Percentiles rank a stretch among this genome's conserved stretches.
Evolutionary conservation across 1,140 invertebrate genomes (phyloP).

Genomic region (Druon quercuslanigerum): DNA sequence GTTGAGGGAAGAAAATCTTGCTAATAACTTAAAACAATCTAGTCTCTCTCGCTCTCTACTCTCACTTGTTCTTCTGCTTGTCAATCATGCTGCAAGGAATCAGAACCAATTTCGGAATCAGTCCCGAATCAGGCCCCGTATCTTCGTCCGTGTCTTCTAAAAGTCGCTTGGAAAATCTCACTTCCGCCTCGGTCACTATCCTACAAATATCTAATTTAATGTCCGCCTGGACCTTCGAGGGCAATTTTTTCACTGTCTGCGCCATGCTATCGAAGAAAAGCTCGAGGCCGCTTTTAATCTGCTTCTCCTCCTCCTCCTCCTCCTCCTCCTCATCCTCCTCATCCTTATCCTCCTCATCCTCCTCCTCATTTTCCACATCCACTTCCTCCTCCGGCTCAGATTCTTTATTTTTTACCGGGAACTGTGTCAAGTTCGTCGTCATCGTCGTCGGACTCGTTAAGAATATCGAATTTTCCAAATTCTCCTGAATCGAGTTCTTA

Average conservation of each 20-base stretch:
- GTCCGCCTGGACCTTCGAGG: conserved; percentile 65
- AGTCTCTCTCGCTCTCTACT: too few relatives aligned
- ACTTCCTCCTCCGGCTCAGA: conserved; percentile 1
- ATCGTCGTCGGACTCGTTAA: conserved; percentile 38
- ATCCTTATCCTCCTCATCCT: too few relatives aligned
- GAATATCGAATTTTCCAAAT: conserved; percentile 40
- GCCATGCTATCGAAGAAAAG: conserved; percentile 71
- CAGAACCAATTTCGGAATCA: conserved; percentile 63
- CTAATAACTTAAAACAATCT: too few relatives aligned
- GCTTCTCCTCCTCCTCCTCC: background rate
- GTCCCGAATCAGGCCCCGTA: conserved; percentile 45
- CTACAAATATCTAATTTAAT: conserved; percentile 71
- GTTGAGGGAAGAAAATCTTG: too few relatives aligned
- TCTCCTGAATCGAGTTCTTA: background rate
- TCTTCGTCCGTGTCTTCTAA: conserved; percentile 42
- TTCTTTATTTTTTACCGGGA: conserved; percentile 27
- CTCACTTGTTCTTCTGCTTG: conserved; percentile 48
- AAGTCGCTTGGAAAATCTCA: conserved; percentile 52
- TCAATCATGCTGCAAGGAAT: conserved; percentile 66
- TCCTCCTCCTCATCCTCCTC: conserved; percentile 29
- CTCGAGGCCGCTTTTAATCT: conserved; percentile 61
- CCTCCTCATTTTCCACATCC: conserved; percentile 21
- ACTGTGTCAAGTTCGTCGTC: conserved; percentile 7
- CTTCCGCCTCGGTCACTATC: conserved; percentile 69
- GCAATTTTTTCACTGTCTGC: conserved; percentile 67